Evolutionary conservation across 2,888 invertebrate species (phyloP), one percentile per base, ranked within the genome.

Genomic region (Phlogophora meticulosa): DNA sequence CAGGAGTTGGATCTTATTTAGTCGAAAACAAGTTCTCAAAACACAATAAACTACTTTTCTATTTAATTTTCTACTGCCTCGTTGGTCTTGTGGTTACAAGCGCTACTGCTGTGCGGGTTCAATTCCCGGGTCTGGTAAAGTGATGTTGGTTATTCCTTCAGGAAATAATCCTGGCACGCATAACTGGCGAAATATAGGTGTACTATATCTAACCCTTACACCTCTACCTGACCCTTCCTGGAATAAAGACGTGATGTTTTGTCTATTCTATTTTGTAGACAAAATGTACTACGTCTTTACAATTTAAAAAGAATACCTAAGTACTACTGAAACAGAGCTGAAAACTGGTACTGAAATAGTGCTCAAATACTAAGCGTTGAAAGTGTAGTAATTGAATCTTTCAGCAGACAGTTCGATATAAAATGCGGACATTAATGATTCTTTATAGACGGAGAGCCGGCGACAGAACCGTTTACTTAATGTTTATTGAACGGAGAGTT

Each of bases 301-400:
- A 36, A 24, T 62, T 46, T 62, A 38, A 38, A 55, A 38, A 55
- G 38, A 22, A 2, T 38, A n/a, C 17, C 32, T 32, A 32, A n/a
- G 15, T 24, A 17, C 34, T 15, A 57, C 11, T 48, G 22, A 40
- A 22, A 42, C 22, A 51, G 49, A 64, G 10, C 24, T 51, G 34
- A 51, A n/a, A 43, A n/a, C n/a, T 24, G 15, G 22, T 15, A 57
- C 11, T 48, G 22, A 40, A 22, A 42, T 32, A 51, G 49, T 70
- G 10, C 24, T 51, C 40, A 51, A n/a, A 43, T 60, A 46, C 46
- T 52, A 38, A 57, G 46, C 46, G 46, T 43, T 60, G 46, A 67
- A 60, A 72, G 46, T 62, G 45, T 51, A 55, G 68, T 73, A 73
- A 73, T 69, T 68, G 73, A 73, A 73, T 73, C 69, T 73, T 73